Evolutionary conservation across 2,888 invertebrate species (phyloP), one percentile per base, ranked within the genome.

Genomic region (Aelia acuminata): DNA sequence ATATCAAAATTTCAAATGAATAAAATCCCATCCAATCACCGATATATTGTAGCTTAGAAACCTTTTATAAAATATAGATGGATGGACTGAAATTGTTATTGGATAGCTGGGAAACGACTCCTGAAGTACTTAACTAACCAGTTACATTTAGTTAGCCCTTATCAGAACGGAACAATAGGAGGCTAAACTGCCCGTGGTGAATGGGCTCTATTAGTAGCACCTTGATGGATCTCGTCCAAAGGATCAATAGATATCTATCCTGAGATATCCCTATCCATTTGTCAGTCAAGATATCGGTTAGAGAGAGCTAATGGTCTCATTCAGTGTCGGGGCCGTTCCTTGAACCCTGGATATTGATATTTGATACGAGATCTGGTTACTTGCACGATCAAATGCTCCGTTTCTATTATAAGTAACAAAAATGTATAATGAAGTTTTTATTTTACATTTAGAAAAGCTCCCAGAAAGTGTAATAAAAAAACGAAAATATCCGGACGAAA

Each of bases 271-370:
- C 0, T 31, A 63, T 31, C 63, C 15, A 63, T 63, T 31, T 63
- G 63, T 63, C 63, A 63, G 18, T 18, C 31, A 1, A 63, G 63
- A 63, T 63, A 63, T 31, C 31, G 63, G 63, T 63, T 63, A 31
- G 31, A 57, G 57, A 57, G 57, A 63, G 63, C 31, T 63, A 63
- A 63, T 63, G 63, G 63, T 31, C 63, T 63, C 7, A 57, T 57
- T 63, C 63, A 63, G 31, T 63, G 63, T 31, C 63, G 63, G 63
- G 63, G 63, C 63, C 63, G 63, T 63, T 63, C 63, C 63, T 63
- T 63, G 63, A 63, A 63, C 63, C 31, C 63, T 63, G 18, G 18
- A 31, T n/a, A n/a, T 63, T 57, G n/a, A 26, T 26, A 57, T 57
- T 57, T 11, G 57, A 57, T 26, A 18, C 31, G 31, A 63, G n/a